Percentiles rank a stretch among this genome's conserved stretches.
These are phyloP conservation scores for Spisula subtruncata DNA, from an alignment of 2,888 invertebrate species.

Conservation along the genomic window DNA sequence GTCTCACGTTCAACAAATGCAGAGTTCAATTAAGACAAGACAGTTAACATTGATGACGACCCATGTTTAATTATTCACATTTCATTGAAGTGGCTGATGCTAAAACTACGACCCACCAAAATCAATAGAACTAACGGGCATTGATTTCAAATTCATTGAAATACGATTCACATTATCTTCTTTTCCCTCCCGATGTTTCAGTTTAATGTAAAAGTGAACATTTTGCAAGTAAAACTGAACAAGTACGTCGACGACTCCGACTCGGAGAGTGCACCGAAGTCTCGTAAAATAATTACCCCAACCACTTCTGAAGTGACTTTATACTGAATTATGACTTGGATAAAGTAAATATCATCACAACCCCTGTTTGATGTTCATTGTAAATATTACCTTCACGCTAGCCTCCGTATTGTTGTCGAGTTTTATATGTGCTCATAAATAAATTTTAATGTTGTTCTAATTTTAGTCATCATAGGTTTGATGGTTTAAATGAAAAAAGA, in stretches of 20 bases:
- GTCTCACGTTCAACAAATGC: conserved; percentile 56
- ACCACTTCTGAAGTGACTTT: not conserved
- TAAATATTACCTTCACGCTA: too few relatives aligned
- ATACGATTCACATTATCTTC: conserved; percentile 27
- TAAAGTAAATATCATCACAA: too few relatives aligned
- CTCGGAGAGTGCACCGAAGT: too few relatives aligned
- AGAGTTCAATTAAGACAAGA: conserved; percentile 65
- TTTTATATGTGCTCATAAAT: too few relatives aligned
- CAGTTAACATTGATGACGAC: conserved; percentile 52
- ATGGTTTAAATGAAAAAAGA: too few relatives aligned
- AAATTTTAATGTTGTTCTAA: too few relatives aligned
- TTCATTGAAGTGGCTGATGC: conserved; percentile 56
- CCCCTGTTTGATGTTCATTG: too few relatives aligned
- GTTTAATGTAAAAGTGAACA: not conserved
- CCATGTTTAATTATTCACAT: conserved; percentile 65
- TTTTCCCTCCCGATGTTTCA: not conserved
- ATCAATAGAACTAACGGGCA: conserved; percentile 50
- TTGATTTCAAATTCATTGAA: conserved; percentile 50
- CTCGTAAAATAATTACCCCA: not conserved
- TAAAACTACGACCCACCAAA: conserved; percentile 40
- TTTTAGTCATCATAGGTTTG: too few relatives aligned
- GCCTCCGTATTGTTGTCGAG: too few relatives aligned
- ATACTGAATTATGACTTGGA: too few relatives aligned
- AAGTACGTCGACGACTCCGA: not conserved
- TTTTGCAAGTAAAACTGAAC: conserved; percentile 1